Conservation (phyloP, 1,140 invertebrate genomes). For the Papilio polytes region DNA sequence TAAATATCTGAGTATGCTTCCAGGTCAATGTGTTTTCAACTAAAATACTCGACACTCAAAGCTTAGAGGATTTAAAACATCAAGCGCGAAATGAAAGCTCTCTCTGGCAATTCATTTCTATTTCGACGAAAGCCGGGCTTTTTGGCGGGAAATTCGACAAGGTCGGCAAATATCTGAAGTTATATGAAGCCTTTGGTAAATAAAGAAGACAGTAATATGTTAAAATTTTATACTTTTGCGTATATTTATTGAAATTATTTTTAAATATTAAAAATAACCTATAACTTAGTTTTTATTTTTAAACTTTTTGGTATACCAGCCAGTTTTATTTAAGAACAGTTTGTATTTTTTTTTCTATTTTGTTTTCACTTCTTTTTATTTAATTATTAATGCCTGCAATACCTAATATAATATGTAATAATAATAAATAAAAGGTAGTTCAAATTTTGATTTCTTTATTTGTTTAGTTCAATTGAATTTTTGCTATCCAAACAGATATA, state of each 20-base stretch:
- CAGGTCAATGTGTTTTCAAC: slow-evolving; percentile 11
- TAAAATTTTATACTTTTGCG: neutral
- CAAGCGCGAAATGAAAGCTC: slow-evolving; percentile 4
- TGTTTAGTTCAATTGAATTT: too few relatives aligned
- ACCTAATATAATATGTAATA: too few relatives aligned
- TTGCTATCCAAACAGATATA: too few relatives aligned
- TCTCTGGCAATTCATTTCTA: slow-evolving; percentile 8
- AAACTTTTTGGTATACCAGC: neutral
- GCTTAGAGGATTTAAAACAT: slow-evolving; percentile 7
- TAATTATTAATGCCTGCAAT: too few relatives aligned
- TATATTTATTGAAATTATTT: neutral
- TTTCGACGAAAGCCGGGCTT: neutral
- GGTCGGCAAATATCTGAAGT: neutral
- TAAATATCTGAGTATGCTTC: neutral
- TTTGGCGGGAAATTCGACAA: neutral
- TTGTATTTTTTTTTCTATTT: neutral
- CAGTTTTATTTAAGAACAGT: neutral
- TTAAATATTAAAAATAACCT: too few relatives aligned
- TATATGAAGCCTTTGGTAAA: neutral
- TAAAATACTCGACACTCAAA: neutral
- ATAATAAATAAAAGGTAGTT: too few relatives aligned
- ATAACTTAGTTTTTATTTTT: too few relatives aligned
- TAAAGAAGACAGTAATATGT: neutral
- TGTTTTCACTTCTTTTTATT: too few relatives aligned
- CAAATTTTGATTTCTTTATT: too few relatives aligned